Conservation (phyloP, 2,888 invertebrate genomes). For the Escarpia spicata region DNA sequence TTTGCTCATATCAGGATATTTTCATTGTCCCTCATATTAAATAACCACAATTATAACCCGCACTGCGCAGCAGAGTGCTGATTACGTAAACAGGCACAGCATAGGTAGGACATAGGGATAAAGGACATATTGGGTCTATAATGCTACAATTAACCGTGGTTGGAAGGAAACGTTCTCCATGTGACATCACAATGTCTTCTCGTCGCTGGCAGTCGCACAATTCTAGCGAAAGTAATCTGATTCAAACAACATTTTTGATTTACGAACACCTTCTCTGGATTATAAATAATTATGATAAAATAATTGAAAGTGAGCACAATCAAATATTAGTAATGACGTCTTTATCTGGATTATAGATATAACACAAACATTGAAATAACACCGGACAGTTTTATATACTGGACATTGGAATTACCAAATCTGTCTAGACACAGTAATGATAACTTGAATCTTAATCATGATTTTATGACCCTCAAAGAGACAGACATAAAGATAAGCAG, state of each 20-base stretch:
- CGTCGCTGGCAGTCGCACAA: not conserved
- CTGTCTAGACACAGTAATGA: not conserved
- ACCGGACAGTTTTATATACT: not conserved
- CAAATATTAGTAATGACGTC: too few relatives aligned
- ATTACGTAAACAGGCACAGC: not conserved
- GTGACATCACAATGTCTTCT: not conserved
- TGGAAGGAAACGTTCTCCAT: not conserved
- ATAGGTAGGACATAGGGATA: not conserved
- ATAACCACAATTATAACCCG: too few relatives aligned
- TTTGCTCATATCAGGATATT: too few relatives aligned
- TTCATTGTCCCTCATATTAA: too few relatives aligned
- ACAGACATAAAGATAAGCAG: not conserved
- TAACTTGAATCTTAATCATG: not conserved
- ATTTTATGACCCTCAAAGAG: not conserved
- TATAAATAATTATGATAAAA: not conserved
- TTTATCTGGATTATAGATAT: too few relatives aligned
- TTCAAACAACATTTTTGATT: not conserved
- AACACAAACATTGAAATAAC: too few relatives aligned
- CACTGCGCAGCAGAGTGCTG: not conserved
- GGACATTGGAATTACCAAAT: not conserved
- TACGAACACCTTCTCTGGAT: not conserved
- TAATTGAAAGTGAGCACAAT: too few relatives aligned
- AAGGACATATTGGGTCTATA: not conserved
- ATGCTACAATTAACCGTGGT: not conserved
- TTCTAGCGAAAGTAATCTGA: not conserved